Conservation (phyloP, 1,140 invertebrate species). For the Oncopeltus fasciatus region DNA sequence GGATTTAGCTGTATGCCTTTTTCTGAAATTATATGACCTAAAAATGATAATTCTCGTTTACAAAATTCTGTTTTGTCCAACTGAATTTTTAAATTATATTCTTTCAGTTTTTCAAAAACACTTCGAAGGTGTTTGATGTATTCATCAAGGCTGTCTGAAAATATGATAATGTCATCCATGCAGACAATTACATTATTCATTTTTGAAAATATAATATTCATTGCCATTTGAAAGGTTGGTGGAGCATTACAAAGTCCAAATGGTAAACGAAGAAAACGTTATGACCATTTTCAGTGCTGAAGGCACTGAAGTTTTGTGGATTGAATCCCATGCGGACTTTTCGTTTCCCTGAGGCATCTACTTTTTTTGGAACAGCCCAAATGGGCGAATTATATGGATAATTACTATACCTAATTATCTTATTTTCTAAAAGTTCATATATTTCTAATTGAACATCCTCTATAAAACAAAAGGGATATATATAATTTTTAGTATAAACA, state of each 20-base stretch:
- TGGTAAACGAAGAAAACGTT: conserved; percentile 31
- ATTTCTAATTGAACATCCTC: too few relatives aligned
- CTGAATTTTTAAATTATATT: too few relatives aligned
- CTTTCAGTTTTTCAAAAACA: conserved; percentile 22
- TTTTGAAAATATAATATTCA: conserved; percentile 20
- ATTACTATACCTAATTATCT: too few relatives aligned
- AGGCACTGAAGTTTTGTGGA: conserved; percentile 34
- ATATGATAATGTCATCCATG: conserved; percentile 19
- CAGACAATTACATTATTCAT: conserved; percentile 14
- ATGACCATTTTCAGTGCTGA: conserved; percentile 28
- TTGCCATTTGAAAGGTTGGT: conserved; percentile 32
- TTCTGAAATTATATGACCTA: conserved; percentile 27
- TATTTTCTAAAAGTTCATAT: too few relatives aligned
- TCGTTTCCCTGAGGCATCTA: conserved; percentile 34
- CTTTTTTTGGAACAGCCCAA: too few relatives aligned
- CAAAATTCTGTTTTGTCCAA: conserved; percentile 24
- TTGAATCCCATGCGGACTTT: conserved; percentile 32
- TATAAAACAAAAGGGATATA: too few relatives aligned
- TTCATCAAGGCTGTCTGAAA: conserved; percentile 11
- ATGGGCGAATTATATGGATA: too few relatives aligned
- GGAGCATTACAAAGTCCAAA: conserved; percentile 32
- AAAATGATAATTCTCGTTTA: conserved; percentile 25
- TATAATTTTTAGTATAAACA: too few relatives aligned
- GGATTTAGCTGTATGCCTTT: conserved; percentile 27
- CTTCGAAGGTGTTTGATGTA: conserved; percentile 15